Evolutionary conservation across 2,113 vertebrate species (phyloP).

Genomic region (Notothenia coriiceps): DNA sequence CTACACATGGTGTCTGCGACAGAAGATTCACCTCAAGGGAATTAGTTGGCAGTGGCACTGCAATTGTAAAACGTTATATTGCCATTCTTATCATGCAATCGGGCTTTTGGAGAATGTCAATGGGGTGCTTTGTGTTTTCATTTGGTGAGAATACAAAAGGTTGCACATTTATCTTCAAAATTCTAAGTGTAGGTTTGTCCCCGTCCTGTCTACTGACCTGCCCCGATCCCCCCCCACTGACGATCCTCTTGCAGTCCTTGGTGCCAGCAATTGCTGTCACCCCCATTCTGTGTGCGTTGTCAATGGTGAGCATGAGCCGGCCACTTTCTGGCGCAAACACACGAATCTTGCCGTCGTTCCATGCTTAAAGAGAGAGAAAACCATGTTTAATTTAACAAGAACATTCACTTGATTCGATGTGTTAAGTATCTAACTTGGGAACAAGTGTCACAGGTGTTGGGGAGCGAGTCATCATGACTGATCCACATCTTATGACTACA

Average conservation of each 20-base stretch:
- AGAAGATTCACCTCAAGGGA: background rate
- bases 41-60: too few relatives aligned
- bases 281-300: conserved; percentile 86
- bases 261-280: conserved; percentile 88
- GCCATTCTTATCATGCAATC: background rate
- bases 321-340: conserved; percentile 89
- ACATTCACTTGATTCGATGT: background rate
- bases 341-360: conserved; percentile 91
- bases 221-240: conserved; percentile 92
- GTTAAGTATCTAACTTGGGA: background rate
- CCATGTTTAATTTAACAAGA: background rate
- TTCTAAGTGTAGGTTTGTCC: background rate
- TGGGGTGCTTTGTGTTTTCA: background rate
- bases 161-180: background rate
- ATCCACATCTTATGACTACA: too few relatives aligned
- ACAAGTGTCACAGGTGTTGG: background rate
- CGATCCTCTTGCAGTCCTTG: conserved; percentile 85
- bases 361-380: conserved; percentile 78
- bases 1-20: background rate
- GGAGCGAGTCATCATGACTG: background rate
- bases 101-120: background rate
- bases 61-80: background rate
- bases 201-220: conserved; percentile 79
- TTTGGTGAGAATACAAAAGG: background rate
- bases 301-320: conserved; percentile 79